phyloP scores from a whole-genome alignment of 53 echinoderm and acorn worm species.

The Stichopus horrens region DNA sequence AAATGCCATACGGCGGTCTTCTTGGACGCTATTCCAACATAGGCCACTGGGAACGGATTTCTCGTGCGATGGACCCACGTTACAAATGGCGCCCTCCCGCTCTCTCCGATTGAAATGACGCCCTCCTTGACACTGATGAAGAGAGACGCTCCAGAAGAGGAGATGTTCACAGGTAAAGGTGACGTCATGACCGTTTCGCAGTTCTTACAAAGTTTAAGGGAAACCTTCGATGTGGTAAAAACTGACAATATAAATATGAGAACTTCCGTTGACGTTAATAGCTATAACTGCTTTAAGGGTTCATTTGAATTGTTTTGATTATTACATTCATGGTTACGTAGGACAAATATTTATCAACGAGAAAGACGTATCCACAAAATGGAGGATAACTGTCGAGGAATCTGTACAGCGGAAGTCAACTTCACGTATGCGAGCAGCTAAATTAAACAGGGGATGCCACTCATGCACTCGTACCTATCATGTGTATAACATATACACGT shows the following conservation, averaged over 20 bases:
- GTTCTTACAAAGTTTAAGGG: conserved; percentile 22
- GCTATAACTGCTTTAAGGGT: too few relatives aligned
- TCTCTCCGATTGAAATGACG: conserved; percentile 9
- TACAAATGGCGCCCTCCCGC: conserved; percentile 8
- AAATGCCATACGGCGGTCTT: conserved; percentile 12
- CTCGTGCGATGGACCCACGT: conserved; percentile 22
- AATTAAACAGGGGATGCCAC: too few relatives aligned
- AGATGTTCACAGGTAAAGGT: conserved; percentile 12
- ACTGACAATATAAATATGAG: not conserved
- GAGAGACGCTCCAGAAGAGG: conserved; percentile 12
- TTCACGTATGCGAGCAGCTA: too few relatives aligned
- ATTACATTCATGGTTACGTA: too few relatives aligned
- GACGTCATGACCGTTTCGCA: not conserved
- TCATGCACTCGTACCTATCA: too few relatives aligned
- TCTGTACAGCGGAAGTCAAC: too few relatives aligned
- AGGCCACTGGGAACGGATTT: not conserved
- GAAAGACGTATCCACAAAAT: too few relatives aligned
- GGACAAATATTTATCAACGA: too few relatives aligned
- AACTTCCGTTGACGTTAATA: too few relatives aligned
- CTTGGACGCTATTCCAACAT: conserved; percentile 23
- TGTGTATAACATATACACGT: too few relatives aligned
- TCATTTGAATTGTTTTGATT: too few relatives aligned
- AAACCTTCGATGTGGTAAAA: conserved; percentile 16
- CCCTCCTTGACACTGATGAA: conserved; percentile 14
- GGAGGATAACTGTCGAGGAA: too few relatives aligned